These are phyloP conservation scores for Drosophila tropicalis DNA, from an alignment of 1,140 invertebrate genomes.

Conservation along the genomic window DNA sequence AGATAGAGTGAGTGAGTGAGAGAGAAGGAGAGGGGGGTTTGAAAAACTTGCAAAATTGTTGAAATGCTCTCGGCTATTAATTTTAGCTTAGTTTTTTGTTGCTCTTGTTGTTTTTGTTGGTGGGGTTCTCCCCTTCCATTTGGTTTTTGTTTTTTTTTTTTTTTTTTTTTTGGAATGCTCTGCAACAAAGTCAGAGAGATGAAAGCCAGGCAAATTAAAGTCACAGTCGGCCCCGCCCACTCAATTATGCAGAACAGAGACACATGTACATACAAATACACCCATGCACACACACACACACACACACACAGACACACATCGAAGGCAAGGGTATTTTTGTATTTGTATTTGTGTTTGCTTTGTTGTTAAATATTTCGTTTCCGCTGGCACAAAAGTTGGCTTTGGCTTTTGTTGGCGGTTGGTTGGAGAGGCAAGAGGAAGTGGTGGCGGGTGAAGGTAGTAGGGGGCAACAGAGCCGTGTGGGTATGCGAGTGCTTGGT, in stretches of 20 bases:
- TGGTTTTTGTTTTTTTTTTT: background rate
- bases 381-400: constrained; percentile 60
- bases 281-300: constrained; percentile 16
- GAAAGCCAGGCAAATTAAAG: constrained; percentile 57
- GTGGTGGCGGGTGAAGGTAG: background rate
- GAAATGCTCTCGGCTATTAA: constrained; percentile 46
- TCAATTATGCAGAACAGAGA: constrained; percentile 65
- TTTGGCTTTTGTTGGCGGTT: constrained; percentile 32
- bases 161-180: background rate
- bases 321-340: constrained; percentile 27
- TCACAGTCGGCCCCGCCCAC: constrained; percentile 59
- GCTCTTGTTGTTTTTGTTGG: background rate
- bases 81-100: constrained; percentile 51
- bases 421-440: background rate
- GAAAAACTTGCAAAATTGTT: constrained; percentile 9
- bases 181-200: constrained; percentile 55
- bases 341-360: constrained; percentile 53
- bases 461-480: no score
- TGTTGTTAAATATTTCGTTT: constrained; percentile 82
- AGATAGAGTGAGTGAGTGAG: no score
- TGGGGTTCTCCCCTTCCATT: background rate
- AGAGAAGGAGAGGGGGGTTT: background rate
- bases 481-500: constrained; percentile 60
- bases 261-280: constrained; percentile 7
- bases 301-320: constrained; percentile 16